phyloP scores from a whole-genome alignment of 2,797 vertebrate species.

The Microctenopoma stevenorrisi region DNA sequence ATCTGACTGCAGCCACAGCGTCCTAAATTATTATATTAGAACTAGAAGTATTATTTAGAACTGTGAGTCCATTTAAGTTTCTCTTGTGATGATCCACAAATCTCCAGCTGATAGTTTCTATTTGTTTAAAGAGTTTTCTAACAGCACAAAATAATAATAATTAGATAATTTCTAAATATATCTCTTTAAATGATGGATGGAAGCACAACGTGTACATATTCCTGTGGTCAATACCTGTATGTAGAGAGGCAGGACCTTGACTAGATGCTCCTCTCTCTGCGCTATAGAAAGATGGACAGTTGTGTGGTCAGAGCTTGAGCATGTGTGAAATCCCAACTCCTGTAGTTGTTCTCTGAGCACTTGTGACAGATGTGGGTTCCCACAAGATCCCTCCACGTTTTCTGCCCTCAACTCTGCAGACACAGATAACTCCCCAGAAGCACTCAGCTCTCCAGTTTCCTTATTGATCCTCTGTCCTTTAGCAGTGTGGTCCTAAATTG shows the following conservation, averaged over 20 bases:
- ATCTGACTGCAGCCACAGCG: not conserved
- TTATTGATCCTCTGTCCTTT: constrained; percentile 80
- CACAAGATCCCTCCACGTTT: constrained; percentile 48
- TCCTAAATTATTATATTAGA: too few relatives aligned
- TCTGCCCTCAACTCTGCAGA: constrained; percentile 65
- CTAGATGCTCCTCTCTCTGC: constrained; percentile 64
- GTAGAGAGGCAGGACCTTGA: constrained; percentile 73
- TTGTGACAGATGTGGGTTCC: constrained; percentile 44
- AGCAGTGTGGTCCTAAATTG: constrained; percentile 47
- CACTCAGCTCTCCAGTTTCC: constrained; percentile 81
- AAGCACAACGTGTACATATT: not conserved
- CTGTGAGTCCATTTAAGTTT: not conserved
- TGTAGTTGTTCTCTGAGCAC: constrained; percentile 73
- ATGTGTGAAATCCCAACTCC: constrained; percentile 56
- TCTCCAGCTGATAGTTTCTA: not conserved
- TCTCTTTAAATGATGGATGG: constrained; percentile 1
- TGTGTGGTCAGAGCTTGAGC: constrained; percentile 31
- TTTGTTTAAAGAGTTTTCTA: not conserved
- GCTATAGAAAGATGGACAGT: constrained; percentile 24
- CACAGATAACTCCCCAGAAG: constrained; percentile 77
- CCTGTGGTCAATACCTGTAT: constrained; percentile 75
- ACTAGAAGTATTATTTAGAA: constrained; percentile 1
- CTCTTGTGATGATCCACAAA: not conserved
- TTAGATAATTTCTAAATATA: constrained; percentile 2
- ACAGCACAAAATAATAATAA: not conserved